Conservation (phyloP, 2,797 vertebrate species). For the Masticophis lateralis region DNA sequence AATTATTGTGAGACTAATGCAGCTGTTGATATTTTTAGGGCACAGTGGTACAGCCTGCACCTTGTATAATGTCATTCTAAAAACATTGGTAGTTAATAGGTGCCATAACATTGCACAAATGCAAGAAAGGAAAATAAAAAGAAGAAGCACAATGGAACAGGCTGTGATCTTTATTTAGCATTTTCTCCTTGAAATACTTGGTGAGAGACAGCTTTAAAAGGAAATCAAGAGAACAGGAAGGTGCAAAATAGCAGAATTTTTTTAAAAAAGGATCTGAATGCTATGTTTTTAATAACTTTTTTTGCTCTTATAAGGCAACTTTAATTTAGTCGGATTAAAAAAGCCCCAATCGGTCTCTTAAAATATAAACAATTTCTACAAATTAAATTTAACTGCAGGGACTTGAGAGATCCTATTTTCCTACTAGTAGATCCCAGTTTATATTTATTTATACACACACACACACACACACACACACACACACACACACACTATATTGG, state of each 20-base stretch:
- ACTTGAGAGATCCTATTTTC: neutral
- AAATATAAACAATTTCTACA: neutral
- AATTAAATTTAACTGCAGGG: neutral
- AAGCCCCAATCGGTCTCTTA: neutral
- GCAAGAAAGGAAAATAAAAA: constrained; percentile 64
- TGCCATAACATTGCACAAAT: constrained; percentile 77
- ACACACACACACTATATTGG: neutral
- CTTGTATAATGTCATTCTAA: constrained; percentile 80
- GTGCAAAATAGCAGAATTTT: constrained; percentile 54
- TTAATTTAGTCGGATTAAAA: constrained; percentile 16
- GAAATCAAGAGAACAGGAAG: constrained; percentile 69
- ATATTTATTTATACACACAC: neutral
- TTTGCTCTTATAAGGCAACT: neutral
- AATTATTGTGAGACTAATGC: constrained; percentile 84
- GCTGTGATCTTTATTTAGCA: constrained; percentile 75
- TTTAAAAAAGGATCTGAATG: constrained; percentile 54
- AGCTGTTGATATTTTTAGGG: constrained; percentile 85
- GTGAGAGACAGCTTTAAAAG: constrained; percentile 70
- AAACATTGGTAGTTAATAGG: constrained; percentile 79
- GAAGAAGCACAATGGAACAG: constrained; percentile 72
- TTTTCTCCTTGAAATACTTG: constrained; percentile 64
- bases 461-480: no score
- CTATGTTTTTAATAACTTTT: neutral
- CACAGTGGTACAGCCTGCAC: constrained; percentile 80
- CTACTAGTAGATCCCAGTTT: neutral